Base-by-base conservation (phyloP, 1,140 invertebrate species). In the Caerostris extrusa region DNA sequence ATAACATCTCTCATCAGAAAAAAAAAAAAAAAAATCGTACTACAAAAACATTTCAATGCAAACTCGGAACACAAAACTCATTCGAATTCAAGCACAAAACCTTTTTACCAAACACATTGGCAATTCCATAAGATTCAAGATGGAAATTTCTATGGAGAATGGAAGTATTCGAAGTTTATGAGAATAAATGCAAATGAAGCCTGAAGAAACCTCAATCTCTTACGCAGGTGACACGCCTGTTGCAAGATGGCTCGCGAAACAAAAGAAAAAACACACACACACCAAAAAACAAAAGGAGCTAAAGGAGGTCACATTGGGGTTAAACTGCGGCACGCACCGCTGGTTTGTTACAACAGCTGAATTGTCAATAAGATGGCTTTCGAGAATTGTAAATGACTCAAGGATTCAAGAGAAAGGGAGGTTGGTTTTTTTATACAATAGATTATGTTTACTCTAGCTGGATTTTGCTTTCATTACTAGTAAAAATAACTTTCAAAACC, bases 191-290 rank as follows among this genome's bases (percentile, higher is more conserved):
- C 58, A 87, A 61, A 87, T 61, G 85, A 67, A 53, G 69, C 87
- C 55, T 10, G 86, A 6, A 55, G 60, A 55, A 89, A 69, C 14
- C 64, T 69, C 87, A 17, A 53, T 56, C 69, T 89, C 61, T 53
- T 56, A 50, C 14, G 64, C 60, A 34, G 69, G 69, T 77, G 64
- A 89, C 60, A 89, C 61, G 69, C 60, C 34, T 89, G 87, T 89
- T 69, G 5, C 53, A 89, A 56, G 58, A 89, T n/a, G 85, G 34
- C 57, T 57, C 85, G 4, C 2, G 19, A 50, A n/a, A 57, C 82
- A 57, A 83, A 19, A 57, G 55, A 3, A 77, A 8, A 19, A 12
- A 34, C 34, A 34, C 34, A 34, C 34, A 34, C 34, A 34, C 34
- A 34, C 14, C 19, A 34, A 87, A 34, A n/a, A 87, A 61, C 57